Conservation (phyloP, 2,888 invertebrate genomes). For the Nemapogon koenigi region DNA sequence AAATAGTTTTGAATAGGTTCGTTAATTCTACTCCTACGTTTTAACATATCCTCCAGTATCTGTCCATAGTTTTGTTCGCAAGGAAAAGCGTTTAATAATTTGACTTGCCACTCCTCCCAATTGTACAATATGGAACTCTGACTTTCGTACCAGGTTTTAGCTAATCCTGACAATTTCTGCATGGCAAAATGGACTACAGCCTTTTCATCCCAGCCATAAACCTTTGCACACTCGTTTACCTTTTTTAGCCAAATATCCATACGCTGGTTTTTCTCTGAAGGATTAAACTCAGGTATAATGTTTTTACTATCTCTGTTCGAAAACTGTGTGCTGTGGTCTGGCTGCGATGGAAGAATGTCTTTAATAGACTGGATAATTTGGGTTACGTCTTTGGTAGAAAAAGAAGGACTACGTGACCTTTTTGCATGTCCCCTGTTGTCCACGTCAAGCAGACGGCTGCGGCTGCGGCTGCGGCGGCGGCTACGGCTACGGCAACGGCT, state of each 20-base stretch:
- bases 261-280: constrained; percentile 9
- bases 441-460: not conserved
- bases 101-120: constrained; percentile 19
- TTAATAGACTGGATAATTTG: constrained; percentile 13
- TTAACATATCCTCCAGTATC: constrained; percentile 16
- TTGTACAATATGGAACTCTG: constrained; percentile 13
- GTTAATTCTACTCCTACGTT: constrained; percentile 10
- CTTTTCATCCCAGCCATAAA: constrained; percentile 17
- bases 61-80: constrained; percentile 16
- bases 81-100: constrained; percentile 16
- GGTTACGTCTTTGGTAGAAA: constrained; percentile 11
- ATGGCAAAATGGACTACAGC: constrained; percentile 17
- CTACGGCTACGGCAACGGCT: not conserved
- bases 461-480: constrained; percentile 1
- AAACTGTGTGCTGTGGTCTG: constrained; percentile 1
- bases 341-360: constrained; percentile 11
- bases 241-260: constrained; percentile 12
- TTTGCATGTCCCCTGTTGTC: constrained; percentile 1
- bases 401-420: constrained; percentile 13
- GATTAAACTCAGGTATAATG: constrained; percentile 9
- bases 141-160: constrained; percentile 18
- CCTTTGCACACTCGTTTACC: constrained; percentile 15
- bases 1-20: constrained; percentile 14
- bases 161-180: constrained; percentile 20
- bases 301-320: constrained; percentile 8